A percentile compares a stretch with the other conserved stretches of the same genome.
phyloP scores from a whole-genome alignment of 2,888 invertebrate genomes.

The Microchrysa polita region DNA sequence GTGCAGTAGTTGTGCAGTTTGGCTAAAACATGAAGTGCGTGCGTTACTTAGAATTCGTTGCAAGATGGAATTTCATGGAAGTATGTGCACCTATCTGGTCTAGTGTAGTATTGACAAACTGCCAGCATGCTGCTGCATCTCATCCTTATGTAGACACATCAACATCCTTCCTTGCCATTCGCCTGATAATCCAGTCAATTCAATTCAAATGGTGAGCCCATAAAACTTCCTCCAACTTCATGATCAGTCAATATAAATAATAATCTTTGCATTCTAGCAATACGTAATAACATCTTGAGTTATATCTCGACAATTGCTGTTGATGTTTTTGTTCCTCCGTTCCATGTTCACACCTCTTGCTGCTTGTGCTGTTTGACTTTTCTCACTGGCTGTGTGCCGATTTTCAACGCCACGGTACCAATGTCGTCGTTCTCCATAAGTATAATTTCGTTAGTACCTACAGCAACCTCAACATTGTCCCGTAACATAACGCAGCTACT shows the following conservation, averaged over 20 bases:
- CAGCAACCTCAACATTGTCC: neutral
- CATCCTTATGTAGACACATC: too few relatives aligned
- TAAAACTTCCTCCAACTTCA: too few relatives aligned
- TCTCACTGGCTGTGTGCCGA: neutral
- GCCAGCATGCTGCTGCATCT: too few relatives aligned
- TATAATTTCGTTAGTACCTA: conserved; percentile 12
- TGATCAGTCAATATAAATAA: neutral
- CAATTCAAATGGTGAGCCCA: neutral
- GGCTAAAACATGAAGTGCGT: conserved; percentile 44
- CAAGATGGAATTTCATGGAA: conserved; percentile 10
- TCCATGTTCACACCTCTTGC: conserved; percentile 50
- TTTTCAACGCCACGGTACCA: neutral
- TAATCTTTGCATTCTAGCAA: neutral
- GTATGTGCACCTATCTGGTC: too few relatives aligned
- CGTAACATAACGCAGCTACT: conserved; percentile 25
- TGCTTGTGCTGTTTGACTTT: conserved; percentile 17
- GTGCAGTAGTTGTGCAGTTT: neutral
- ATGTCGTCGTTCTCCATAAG: conserved; percentile 18
- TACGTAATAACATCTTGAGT: conserved; percentile 42
- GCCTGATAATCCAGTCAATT: neutral
- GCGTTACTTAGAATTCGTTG: conserved; percentile 44
- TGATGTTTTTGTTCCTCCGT: conserved; percentile 46
- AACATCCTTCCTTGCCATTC: too few relatives aligned
- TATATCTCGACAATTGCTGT: conserved; percentile 47
- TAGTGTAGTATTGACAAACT: too few relatives aligned